Evolutionary conservation across 1,140 invertebrate genomes (phyloP).

Genomic region (Drosophila pallidifrons): DNA sequence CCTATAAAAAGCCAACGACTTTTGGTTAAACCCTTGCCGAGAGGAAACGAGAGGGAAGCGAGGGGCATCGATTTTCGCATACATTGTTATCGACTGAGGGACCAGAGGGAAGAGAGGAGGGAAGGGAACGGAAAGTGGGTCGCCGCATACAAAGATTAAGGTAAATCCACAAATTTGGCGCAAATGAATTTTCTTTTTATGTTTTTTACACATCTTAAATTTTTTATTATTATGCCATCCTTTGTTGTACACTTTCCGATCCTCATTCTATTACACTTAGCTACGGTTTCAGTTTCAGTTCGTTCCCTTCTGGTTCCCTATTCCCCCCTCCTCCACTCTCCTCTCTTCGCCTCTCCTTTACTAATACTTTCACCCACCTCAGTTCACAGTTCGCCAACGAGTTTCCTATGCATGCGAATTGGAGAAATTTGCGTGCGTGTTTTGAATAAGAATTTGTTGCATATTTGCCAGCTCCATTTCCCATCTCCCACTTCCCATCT

Average conservation of each 20-base stretch:
- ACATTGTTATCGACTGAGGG: constrained; percentile 59
- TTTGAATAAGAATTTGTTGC: constrained; percentile 84
- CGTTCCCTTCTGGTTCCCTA: no score
- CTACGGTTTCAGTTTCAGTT: constrained; percentile 45
- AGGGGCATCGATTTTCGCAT: constrained; percentile 68
- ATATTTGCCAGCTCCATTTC: constrained; percentile 55
- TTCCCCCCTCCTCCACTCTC: not conserved
- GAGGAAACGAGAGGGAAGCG: not conserved
- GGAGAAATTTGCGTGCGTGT: constrained; percentile 83
- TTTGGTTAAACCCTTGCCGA: constrained; percentile 59
- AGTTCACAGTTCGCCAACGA: constrained; percentile 31
- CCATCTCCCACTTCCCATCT: no score
- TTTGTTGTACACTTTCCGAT: constrained; percentile 81
- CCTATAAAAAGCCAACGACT: constrained; percentile 60
- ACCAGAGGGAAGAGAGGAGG: not conserved
- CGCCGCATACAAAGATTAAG: constrained; percentile 67
- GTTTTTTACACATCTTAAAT: constrained; percentile 84
- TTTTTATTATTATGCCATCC: constrained; percentile 83
- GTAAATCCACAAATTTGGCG: constrained; percentile 83
- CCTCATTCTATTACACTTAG: constrained; percentile 80
- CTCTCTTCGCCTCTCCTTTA: not conserved
- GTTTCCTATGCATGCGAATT: constrained; percentile 70
- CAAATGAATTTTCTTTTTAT: constrained; percentile 84
- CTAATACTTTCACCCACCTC: not conserved
- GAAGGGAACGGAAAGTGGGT: not conserved